Evolutionary conservation across 2,113 vertebrate genomes (phyloP).

Genomic region (Syrrhaptes paradoxus): DNA sequence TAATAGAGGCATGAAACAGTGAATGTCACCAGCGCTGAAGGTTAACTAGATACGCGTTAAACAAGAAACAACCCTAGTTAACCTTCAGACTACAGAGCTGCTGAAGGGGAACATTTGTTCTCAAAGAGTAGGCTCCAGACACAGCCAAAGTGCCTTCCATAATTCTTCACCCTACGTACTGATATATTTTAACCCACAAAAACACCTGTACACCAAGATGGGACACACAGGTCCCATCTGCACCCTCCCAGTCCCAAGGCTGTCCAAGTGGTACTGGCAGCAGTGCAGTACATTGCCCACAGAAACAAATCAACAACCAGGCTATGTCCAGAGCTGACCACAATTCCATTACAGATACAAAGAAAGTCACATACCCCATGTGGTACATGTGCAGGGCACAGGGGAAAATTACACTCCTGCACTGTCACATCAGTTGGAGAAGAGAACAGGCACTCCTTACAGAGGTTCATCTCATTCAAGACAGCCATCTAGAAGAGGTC

Average conservation of each 20-base stretch:
- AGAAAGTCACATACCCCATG: neutral
- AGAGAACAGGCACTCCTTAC: neutral
- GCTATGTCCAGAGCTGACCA: rapidly evolving
- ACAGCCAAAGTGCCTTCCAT: neutral
- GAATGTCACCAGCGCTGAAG: neutral
- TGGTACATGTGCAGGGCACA: neutral
- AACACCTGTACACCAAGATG: neutral
- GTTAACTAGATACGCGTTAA: neutral
- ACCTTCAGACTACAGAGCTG: neutral
- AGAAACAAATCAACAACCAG: neutral
- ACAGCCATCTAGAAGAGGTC: neutral
- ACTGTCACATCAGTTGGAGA: neutral
- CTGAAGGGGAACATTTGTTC: neutral
- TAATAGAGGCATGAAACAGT: neutral
- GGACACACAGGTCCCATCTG: neutral
- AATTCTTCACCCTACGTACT: neutral
- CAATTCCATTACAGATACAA: neutral
- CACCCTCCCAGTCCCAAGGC: neutral
- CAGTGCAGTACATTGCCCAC: neutral
- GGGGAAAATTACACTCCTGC: rapidly evolving
- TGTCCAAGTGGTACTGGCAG: neutral
- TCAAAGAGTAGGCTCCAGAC: neutral
- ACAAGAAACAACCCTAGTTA: neutral
- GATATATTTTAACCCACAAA: neutral
- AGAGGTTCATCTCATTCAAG: neutral